Evolutionary conservation across 1,140 invertebrate genomes (phyloP), one percentile per base, ranked within the genome.

Genomic region (Cardiocondyla obscurior): DNA sequence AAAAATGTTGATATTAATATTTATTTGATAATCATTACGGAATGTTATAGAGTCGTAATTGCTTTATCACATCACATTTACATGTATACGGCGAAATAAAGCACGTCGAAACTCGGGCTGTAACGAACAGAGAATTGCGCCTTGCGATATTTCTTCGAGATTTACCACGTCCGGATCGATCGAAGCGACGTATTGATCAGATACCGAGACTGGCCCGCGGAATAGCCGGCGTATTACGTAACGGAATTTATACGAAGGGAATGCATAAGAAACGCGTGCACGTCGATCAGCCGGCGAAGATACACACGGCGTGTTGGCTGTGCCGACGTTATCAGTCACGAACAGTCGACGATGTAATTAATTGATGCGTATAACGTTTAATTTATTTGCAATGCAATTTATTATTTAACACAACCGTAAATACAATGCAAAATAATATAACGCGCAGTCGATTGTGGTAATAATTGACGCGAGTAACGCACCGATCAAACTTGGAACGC

Each of bases 131-230:
- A n/a, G 53, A 19, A 74, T 42, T 76, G 42, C 3, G n/a, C 22
- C 12, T 3, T 2, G 36, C 39, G 53, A 58, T 76, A 62, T 62
- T 46, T 33, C 57, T 62, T 46, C 7, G 57, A 36, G 44, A 76
- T 64, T 49, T 76, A 76, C 8, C n/a, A 19, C 28, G 28, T n/a
- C 3, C 7, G n/a, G 28, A 76, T 76, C 36, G 72, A 64, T 64
- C 44, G 19, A 2, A 62, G 25, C 28, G 72, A 46, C 14, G 39
- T 62, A 64, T 62, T n/a, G 72, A 64, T 76, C 57, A 64, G 72
- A 62, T 62, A 60, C 64, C 72, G 10, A 8, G 14, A 28, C 22
- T 51, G 58, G 64, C 57, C 42, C 57, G 19, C 22, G 42, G 72
- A 76, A 25, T 30, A 16, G 58, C 14, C 57, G 14, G 14, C 22